Percentiles rank a stretch among this genome's conserved stretches.
phyloP scores from a whole-genome alignment of 2,888 invertebrate species.

The Crioceris asparagi region DNA sequence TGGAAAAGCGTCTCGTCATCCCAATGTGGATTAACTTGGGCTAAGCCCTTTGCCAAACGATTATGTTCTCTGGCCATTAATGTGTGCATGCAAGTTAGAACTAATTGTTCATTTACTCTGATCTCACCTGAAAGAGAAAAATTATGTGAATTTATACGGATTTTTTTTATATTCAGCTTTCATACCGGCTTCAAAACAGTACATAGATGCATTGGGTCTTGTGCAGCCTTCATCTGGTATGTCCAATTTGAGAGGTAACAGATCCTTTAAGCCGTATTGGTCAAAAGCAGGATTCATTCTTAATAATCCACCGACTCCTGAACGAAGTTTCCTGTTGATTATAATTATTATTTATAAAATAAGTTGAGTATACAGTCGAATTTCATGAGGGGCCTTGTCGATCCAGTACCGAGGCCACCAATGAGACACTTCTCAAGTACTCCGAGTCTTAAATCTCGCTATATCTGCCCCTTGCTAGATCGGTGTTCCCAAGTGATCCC shows the following conservation, averaged over 20 bases:
- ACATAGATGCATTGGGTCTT: constrained; percentile 79
- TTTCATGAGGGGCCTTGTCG: too few species aligned
- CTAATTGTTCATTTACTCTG: constrained; percentile 83
- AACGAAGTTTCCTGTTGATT: constrained; percentile 58
- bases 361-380: too few species aligned
- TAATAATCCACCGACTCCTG: constrained; percentile 70
- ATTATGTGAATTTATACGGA: neutral
- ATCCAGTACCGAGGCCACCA: neutral
- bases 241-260: constrained; percentile 77
- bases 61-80: constrained; percentile 88
- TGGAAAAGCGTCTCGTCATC: constrained; percentile 87
- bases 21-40: constrained; percentile 82
- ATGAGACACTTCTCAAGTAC: too few species aligned
- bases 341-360: too few species aligned
- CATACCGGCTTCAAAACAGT: constrained; percentile 81
- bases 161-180: neutral
- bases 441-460: too few species aligned
- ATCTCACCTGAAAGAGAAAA: constrained; percentile 60
- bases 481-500: too few species aligned
- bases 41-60: constrained; percentile 63
- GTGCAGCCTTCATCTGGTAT: constrained; percentile 90
- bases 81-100: constrained; percentile 84
- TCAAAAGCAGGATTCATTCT: constrained; percentile 84
- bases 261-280: constrained; percentile 77
- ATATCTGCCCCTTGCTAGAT: too few species aligned